These are phyloP conservation scores for Prietella phreatophila DNA, from an alignment of 2,113 vertebrate genomes.

Conservation along the genomic window DNA sequence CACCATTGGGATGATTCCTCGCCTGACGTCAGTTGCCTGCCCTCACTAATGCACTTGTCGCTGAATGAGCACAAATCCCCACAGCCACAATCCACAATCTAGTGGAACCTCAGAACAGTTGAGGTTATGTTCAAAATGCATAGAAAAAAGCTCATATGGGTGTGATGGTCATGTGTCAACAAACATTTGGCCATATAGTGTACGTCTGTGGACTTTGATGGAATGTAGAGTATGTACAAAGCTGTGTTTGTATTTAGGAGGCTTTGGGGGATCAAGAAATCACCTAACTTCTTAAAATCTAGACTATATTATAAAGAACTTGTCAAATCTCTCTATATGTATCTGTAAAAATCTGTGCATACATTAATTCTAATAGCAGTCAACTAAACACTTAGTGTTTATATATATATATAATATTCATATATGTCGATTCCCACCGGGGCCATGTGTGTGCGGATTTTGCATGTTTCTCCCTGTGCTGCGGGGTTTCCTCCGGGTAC, in stretches of 20 bases:
- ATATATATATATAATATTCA: too few relatives aligned
- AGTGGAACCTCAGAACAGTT: background rate
- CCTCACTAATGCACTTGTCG: background rate
- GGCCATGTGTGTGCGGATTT: too few relatives aligned
- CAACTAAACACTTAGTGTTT: too few relatives aligned
- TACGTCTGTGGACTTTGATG: background rate
- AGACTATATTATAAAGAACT: background rate
- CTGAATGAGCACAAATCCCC: background rate
- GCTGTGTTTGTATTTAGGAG: background rate
- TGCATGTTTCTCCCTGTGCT: too few relatives aligned
- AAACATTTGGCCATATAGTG: background rate
- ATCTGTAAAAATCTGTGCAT: too few relatives aligned
- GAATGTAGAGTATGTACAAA: slow-evolving; percentile 2
- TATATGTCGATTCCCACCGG: too few relatives aligned
- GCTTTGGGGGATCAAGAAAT: background rate
- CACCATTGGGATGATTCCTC: background rate
- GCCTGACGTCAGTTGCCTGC: background rate
- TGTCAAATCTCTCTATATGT: too few relatives aligned
- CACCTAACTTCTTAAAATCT: background rate
- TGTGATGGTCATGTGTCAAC: background rate
- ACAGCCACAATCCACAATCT: background rate
- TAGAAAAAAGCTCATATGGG: background rate
- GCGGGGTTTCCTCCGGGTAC: too few relatives aligned
- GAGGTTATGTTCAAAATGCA: background rate
- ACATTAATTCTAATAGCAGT: too few relatives aligned